Evolutionary conservation across 2,797 vertebrate species (phyloP), one percentile per base, ranked within the genome.

Genomic region (Notamacropus eugenii): DNA sequence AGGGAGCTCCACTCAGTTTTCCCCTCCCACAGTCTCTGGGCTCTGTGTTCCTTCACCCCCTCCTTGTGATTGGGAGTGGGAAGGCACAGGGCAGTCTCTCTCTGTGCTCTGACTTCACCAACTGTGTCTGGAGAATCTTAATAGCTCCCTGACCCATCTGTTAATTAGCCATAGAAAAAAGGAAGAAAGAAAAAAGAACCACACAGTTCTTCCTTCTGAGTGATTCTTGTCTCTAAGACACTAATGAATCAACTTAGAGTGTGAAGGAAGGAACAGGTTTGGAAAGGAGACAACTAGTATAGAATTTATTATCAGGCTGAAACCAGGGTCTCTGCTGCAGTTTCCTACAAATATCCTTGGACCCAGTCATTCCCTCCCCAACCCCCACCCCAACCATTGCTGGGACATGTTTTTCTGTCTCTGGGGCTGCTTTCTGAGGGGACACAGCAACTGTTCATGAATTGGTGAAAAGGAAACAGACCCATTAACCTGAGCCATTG

Each of bases 121-220:
- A 92, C 91, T 90, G 40, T 59, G 1, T 91, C 92, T 46, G 55
- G 5, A 62, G 56, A 92, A 93, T 87, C 90, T 90, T 93, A 93
- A 96, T 0, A 95, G 90, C 93, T 97, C 96, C 87, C 94, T 57
- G 82, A 87, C 91, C 95, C 59, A 94, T 96, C 96, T 95, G 94
- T 82, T 96, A 96, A 96, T 94, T 91, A 96, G 92, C 92, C 94
- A 93, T 94, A 96, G 1, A 97, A 57, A 67, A 67, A 82, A 82
- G 67, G n/a, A 87, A 90, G 93, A 19, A 59, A 90, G 16, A 59
- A 90, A 55, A 96, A 93, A 40, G 55, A 58, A 91, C 40, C 90
- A 90, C 74, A 87, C 10, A 50, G 57, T 52, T 55, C 91, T 93
- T 95, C 55, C 55, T 95, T 96, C 90, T 82, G 95, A 95, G 90